Base-by-base conservation (phyloP, 2,888 invertebrate species). In the Nomada fabriciana region DNA sequence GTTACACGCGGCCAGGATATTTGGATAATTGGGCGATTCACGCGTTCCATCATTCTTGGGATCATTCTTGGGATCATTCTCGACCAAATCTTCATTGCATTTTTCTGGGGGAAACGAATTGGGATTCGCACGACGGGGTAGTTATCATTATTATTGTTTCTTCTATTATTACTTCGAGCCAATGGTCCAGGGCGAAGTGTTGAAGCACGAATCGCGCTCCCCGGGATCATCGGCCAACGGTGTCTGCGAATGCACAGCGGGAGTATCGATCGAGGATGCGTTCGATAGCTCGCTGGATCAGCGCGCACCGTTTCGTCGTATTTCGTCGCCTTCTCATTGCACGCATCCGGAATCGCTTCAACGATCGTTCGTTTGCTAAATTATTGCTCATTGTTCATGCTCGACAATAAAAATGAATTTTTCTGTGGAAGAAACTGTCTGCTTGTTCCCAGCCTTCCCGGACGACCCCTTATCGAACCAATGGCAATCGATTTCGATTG, bases 391-490 rank as follows among this genome's bases (percentile, higher is more conserved):
- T 61, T 23, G 18, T 61, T 36, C 82, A 23, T 52, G 61, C 70
- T 82, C 50, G 70, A 80, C 15, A 73, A 80, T 80, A 81, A 81
- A 76, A 80, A 65, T 60, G 43, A 81, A 52, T 73, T 80, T 64
- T 23, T 55, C 43, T 20, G 53, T 36, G 50, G 47, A 55, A 47
- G 47, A 47, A 1, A 47, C 47, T 47, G 15, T 15, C 47, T 10
- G 47, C 3, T 47, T 15, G 47, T 36, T 36, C 36, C 36, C 36
- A 7, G 36, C 36, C 7, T 36, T 36, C 7, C 36, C 36, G 36
- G 36, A 0, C 36, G 36, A 36, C 7, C 36, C 0, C 36, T 36
- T 36, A 36, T 36, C 36, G 36, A 36, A 36, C 36, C 36, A 5
- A 36, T 0, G 5, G 7, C 36, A 36, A 36, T 36, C 36, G 36